These are phyloP conservation scores for Montipora capricornis DNA, from an alignment of 64 coral and sea anemone genomes.

Conservation along the genomic window DNA sequence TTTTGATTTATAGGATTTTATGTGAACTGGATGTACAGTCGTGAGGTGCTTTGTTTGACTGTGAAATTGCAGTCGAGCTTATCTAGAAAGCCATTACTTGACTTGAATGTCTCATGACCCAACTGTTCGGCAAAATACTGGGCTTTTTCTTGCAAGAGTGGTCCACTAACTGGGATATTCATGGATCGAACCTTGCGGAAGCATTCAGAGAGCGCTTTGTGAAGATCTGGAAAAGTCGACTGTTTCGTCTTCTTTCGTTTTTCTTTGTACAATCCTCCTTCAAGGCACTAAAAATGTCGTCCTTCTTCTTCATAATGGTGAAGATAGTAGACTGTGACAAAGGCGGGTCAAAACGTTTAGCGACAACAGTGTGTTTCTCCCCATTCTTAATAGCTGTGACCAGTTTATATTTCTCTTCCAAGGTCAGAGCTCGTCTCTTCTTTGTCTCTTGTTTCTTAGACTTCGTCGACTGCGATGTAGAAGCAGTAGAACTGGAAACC, in stretches of 20 bases:
- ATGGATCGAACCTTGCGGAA: conserved; percentile 49
- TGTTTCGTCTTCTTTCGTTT: conserved; percentile 69
- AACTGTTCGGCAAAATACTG: conserved; percentile 50
- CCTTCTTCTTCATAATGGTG: conserved; percentile 23
- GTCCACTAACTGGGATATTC: conserved; percentile 62
- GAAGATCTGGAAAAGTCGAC: conserved; percentile 58
- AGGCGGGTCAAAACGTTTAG: conserved; percentile 56
- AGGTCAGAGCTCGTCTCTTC: background rate
- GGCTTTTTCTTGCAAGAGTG: conserved; percentile 65
- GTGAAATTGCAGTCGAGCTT: conserved; percentile 11
- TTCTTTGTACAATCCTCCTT: conserved; percentile 42
- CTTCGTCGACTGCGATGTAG: too few relatives aligned
- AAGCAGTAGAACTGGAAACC: too few relatives aligned
- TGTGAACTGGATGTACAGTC: too few relatives aligned
- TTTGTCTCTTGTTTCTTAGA: conserved; percentile 1
- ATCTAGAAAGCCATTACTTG: conserved; percentile 53
- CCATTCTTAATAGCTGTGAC: conserved; percentile 8
- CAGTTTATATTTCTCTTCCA: conserved; percentile 29
- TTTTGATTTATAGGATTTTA: too few relatives aligned
- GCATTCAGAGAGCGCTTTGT: conserved; percentile 61
- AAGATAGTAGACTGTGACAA: conserved; percentile 44
- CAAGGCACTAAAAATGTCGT: conserved; percentile 29
- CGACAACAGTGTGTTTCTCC: conserved; percentile 10
- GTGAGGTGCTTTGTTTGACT: too few relatives aligned
- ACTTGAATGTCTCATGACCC: conserved; percentile 42